Base-by-base conservation (phyloP, 2,113 vertebrate genomes). In the Butastur rufipennis region DNA sequence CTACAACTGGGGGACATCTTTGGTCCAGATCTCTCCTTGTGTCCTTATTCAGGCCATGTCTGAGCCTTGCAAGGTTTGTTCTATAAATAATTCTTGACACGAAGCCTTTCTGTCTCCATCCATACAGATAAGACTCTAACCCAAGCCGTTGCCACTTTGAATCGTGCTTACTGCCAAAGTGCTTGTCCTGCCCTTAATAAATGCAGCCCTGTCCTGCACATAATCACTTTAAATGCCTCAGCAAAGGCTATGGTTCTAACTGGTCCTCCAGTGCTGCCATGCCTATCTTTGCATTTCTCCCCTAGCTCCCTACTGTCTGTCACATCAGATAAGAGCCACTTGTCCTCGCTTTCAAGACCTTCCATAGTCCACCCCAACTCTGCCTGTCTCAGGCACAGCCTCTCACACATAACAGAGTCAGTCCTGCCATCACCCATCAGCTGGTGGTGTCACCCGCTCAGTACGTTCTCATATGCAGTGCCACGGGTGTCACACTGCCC, bases 401-500 rank as follows among this genome's bases (percentile, higher is more conserved):
- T 63, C 25, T 74, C 40, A 48, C 0, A 3, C 0, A 0, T 27
- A 43, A 75, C 27, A 65, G 52, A 40, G 36, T 12, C 14, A 83
- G 50, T 55, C 36, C 34, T 72, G 68, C 42, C 29, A 34, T 63
- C 42, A 22, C 29, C 13, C 59, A 48, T 42, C 50, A 45, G 17
- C 20, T 3, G 11, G 32, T 43, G 47, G 7, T 16, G 59, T 47
- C 50, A 42, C 11, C 34, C 4, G 2, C 50, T 67, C 3, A 0
- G 48, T 52, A 34, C 0, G 0, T 29, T 59, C 34, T 53, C 5
- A 1, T 19, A 36, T 0, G 6, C 19, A n/a, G 32, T 21, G 19
- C 34, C 1, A 3, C 0, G 2, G 16, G 10, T 13, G 10, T 55
- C 23, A 31, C 0, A 0, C 50, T 55, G 81, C 15, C 27, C 45